A percentile compares a stretch with the other conserved stretches of the same genome.
phyloP scores from a whole-genome alignment of 2,113 vertebrate genomes.

The Morphnarchus princeps region DNA sequence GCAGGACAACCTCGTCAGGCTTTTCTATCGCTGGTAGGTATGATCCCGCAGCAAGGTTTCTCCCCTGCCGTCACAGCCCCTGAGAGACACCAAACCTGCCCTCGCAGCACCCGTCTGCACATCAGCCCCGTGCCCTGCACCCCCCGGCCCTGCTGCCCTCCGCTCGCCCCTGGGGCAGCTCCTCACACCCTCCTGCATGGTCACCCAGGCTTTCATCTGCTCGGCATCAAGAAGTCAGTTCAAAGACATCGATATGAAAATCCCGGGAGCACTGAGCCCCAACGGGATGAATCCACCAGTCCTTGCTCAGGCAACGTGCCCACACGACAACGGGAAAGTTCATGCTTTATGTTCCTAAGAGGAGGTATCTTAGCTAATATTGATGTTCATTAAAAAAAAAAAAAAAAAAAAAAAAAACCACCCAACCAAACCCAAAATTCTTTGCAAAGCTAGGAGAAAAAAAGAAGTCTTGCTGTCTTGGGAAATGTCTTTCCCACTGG shows the following conservation, averaged over 20 bases:
- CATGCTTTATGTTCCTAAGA: not conserved
- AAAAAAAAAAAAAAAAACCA: too few relatives aligned
- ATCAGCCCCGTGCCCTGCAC: not conserved
- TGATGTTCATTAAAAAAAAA: not conserved
- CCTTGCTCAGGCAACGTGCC: not conserved
- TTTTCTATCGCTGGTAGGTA: not conserved
- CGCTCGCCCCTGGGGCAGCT: fast-evolving
- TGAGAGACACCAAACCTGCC: not conserved
- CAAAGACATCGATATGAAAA: not conserved
- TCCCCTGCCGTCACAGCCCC: not conserved
- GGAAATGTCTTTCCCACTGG: slow-evolving; percentile 42
- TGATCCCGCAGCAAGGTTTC: not conserved
- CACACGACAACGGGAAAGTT: not conserved
- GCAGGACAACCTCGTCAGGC: not conserved
- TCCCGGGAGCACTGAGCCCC: not conserved
- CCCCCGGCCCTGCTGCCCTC: not conserved
- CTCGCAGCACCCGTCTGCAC: not conserved
- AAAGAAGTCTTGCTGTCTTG: not conserved
- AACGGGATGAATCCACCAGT: not conserved
- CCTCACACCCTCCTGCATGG: not conserved
- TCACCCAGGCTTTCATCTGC: not conserved
- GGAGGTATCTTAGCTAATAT: not conserved
- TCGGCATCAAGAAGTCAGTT: not conserved
- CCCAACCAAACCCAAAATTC: not conserved
- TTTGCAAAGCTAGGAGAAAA: not conserved